These are phyloP conservation scores for Habropoda laboriosa DNA, from an alignment of 1,140 invertebrate species.

Conservation along the genomic window DNA sequence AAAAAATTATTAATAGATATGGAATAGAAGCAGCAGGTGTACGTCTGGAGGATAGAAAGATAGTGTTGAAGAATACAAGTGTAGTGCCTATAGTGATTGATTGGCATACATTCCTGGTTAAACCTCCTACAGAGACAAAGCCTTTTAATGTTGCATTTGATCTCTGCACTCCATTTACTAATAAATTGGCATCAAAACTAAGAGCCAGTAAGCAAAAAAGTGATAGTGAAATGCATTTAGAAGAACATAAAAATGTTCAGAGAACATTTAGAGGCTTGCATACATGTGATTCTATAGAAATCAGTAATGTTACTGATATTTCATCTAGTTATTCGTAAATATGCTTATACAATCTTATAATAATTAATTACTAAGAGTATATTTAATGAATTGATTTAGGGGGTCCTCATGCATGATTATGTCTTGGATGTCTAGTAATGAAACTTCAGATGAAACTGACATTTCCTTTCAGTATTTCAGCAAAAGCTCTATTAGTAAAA, in stretches of 20 bases:
- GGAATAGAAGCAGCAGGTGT: neutral
- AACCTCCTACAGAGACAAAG: neutral
- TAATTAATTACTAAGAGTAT: neutral
- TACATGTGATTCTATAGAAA: neutral
- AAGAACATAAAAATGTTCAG: neutral
- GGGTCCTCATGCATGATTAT: neutral
- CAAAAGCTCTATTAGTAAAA: neutral
- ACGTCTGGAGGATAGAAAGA: neutral
- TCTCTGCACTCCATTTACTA: constrained; percentile 48
- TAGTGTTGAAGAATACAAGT: constrained; percentile 61
- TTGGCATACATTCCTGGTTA: constrained; percentile 58
- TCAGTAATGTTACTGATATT: neutral
- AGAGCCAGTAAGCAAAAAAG: neutral
- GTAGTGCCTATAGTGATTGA: constrained; percentile 52
- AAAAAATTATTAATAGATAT: constrained; percentile 46
- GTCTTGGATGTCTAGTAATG: neutral
- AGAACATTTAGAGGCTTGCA: neutral
- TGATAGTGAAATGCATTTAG: constrained; percentile 7
- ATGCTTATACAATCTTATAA: neutral
- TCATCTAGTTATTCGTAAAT: constrained; percentile 11
- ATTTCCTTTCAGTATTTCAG: neutral
- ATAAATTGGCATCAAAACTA: constrained; percentile 8
- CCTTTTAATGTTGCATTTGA: constrained; percentile 60
- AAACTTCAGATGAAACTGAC: neutral
- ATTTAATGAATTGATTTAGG: constrained; percentile 5